Evolutionary conservation across 2,113 vertebrate species (phyloP).

Genomic region (Entomyzon cyanotis): DNA sequence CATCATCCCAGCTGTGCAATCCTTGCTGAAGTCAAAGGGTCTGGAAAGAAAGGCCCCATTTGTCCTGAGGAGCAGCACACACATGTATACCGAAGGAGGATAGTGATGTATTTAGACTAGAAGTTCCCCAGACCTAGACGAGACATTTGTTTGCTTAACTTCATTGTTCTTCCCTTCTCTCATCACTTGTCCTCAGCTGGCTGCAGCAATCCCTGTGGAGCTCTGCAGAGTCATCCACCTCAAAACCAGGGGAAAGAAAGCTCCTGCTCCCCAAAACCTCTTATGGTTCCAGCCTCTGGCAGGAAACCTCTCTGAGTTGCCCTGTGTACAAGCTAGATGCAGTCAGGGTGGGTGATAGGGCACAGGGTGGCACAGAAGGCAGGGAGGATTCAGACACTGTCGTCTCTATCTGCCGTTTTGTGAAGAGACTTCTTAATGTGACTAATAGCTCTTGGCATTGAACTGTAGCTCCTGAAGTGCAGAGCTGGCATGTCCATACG

Average conservation of each 20-base stretch:
- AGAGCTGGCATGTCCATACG: slow-evolving; percentile 40
- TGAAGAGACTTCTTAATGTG: slow-evolving; percentile 54
- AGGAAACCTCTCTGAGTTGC: not conserved
- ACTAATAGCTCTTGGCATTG: slow-evolving; percentile 60
- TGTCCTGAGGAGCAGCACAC: slow-evolving; percentile 40
- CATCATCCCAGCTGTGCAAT: slow-evolving; percentile 59
- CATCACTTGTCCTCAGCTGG: slow-evolving; percentile 34
- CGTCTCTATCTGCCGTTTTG: not conserved
- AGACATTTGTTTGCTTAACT: slow-evolving; percentile 66
- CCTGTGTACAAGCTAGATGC: rapidly evolving
- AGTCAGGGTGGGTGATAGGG: not conserved
- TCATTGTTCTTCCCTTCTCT: slow-evolving; percentile 60
- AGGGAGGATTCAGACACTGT: not conserved
- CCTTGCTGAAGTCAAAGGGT: slow-evolving; percentile 10
- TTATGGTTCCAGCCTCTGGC: not conserved
- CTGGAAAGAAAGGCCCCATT: slow-evolving; percentile 54
- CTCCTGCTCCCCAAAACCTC: not conserved
- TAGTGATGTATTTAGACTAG: slow-evolving; percentile 63
- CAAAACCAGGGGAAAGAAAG: not conserved
- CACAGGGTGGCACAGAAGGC: not conserved
- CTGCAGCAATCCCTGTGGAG: not conserved
- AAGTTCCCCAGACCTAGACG: slow-evolving; percentile 63
- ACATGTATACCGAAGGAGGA: slow-evolving; percentile 7
- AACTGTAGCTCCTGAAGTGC: slow-evolving; percentile 53
- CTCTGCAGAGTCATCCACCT: not conserved